Evolutionary conservation across 1,140 invertebrate genomes (phyloP).

Genomic region (Lucilia cuprina): DNA sequence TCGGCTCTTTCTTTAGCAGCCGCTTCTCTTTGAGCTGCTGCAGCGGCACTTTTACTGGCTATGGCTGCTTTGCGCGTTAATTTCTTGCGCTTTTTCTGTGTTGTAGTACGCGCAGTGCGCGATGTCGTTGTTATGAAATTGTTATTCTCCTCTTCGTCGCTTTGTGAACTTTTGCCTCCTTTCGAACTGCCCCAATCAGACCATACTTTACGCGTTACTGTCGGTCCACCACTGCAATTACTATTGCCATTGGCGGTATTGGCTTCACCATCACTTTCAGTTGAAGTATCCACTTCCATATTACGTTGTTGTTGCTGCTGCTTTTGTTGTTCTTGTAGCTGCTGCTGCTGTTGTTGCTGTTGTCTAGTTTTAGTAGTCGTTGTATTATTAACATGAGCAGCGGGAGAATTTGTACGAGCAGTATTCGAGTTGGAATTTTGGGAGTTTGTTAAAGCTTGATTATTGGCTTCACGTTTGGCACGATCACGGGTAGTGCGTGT

Average conservation of each 20-base stretch:
- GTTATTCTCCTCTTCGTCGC: constrained; percentile 65
- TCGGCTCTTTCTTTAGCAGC: constrained; percentile 42
- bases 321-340: constrained; percentile 19
- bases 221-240: constrained; percentile 44
- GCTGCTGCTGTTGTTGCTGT: constrained; percentile 27
- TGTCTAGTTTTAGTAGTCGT: constrained; percentile 16
- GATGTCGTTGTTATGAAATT: constrained; percentile 32
- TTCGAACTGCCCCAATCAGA: constrained; percentile 73
- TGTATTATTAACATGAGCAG: constrained; percentile 12
- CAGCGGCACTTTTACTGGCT: constrained; percentile 56
- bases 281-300: constrained; percentile 53
- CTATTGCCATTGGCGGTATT: constrained; percentile 44
- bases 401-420: constrained; percentile 37
- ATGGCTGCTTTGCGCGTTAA: constrained; percentile 59
- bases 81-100: constrained; percentile 60
- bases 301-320: constrained; percentile 44
- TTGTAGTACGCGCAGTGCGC: constrained; percentile 49
- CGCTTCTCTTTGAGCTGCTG: constrained; percentile 52
- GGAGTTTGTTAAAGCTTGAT: constrained; percentile 44
- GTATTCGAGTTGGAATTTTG: constrained; percentile 42
- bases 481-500: constrained; percentile 60
- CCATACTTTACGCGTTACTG: constrained; percentile 77
- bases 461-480: constrained; percentile 59
- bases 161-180: constrained; percentile 67
- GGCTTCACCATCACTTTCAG: constrained; percentile 63